Percentiles rank a stretch among this genome's conserved stretches.
These are phyloP conservation scores for Ptilonorhynchus violaceus DNA, from an alignment of 2,113 vertebrate species.

Conservation along the genomic window DNA sequence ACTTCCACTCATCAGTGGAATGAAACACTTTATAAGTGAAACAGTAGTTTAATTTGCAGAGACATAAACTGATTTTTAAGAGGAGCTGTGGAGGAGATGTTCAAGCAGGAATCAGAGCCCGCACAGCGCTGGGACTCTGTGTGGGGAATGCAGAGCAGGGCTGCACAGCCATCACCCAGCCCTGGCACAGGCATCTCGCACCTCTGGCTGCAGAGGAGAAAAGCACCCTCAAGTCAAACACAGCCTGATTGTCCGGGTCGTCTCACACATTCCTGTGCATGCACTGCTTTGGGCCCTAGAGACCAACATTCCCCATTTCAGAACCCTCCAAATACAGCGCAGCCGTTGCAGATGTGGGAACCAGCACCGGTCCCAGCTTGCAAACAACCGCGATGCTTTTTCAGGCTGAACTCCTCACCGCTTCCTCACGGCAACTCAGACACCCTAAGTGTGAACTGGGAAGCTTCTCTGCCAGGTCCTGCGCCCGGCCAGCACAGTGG, in stretches of 20 bases:
- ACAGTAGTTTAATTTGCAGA: neutral
- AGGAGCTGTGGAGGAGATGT: neutral
- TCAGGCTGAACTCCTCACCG: neutral
- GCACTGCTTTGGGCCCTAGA: neutral
- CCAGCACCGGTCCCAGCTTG: neutral
- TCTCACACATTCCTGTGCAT: neutral
- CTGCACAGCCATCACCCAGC: neutral
- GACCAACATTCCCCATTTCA: neutral
- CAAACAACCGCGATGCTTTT: neutral
- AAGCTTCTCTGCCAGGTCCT: neutral
- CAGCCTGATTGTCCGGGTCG: neutral
- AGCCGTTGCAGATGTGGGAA: neutral
- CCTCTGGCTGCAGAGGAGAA: neutral
- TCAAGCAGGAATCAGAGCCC: neutral
- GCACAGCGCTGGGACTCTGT: accelerated
- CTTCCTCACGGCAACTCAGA: neutral
- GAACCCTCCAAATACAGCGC: neutral
- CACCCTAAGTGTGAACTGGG: neutral
- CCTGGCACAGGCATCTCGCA: neutral
- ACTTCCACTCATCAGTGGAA: neutral
- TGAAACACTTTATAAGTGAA: neutral
- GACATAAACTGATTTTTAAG: neutral
- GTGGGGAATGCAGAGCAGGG: neutral
- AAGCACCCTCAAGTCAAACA: neutral
- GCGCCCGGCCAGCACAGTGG: neutral